These are phyloP conservation scores for Lacerta viridis DNA, from an alignment of 2,797 vertebrate species.

Conservation along the genomic window DNA sequence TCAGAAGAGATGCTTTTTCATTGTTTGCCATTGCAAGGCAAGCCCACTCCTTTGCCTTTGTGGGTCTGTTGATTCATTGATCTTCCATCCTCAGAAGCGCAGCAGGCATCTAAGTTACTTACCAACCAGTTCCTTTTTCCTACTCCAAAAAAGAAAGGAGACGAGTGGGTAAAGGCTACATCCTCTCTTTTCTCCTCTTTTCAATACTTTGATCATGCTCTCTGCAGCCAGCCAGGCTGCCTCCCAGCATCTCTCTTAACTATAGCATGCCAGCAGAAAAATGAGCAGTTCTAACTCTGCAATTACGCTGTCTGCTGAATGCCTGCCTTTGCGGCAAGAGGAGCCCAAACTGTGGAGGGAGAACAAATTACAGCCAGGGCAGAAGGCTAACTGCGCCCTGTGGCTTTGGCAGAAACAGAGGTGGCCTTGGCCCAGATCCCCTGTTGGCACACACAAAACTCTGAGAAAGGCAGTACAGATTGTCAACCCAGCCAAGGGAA, in stretches of 20 bases:
- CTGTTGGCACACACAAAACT: conserved; percentile 10
- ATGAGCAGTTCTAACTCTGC: conserved; percentile 64
- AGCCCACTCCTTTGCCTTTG: background rate
- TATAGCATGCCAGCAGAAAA: conserved; percentile 67
- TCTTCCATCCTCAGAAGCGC: conserved; percentile 62
- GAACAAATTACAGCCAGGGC: conserved; percentile 56
- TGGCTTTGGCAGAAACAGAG: conserved; percentile 11
- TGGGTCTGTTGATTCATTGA: conserved; percentile 27
- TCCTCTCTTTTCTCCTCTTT: conserved; percentile 9
- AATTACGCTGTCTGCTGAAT: conserved; percentile 71
- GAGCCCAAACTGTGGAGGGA: conserved; percentile 56
- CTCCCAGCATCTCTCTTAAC: conserved; percentile 70
- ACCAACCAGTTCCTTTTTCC: conserved; percentile 63
- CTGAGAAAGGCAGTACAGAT: background rate
- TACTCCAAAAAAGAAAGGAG: background rate
- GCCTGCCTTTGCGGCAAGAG: conserved; percentile 68
- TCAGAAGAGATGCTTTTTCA: background rate
- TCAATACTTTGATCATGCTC: conserved; percentile 72
- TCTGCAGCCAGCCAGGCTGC: conserved; percentile 77
- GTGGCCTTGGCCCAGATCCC: background rate
- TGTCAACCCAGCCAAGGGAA: background rate
- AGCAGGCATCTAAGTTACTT: conserved; percentile 70
- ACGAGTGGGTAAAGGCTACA: background rate
- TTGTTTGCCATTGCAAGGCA: background rate
- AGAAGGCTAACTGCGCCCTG: conserved; percentile 38